Evolutionary conservation across 2,888 invertebrate species (phyloP), one percentile per base, ranked within the genome.

Genomic region (Petrolisthes manimaculis): DNA sequence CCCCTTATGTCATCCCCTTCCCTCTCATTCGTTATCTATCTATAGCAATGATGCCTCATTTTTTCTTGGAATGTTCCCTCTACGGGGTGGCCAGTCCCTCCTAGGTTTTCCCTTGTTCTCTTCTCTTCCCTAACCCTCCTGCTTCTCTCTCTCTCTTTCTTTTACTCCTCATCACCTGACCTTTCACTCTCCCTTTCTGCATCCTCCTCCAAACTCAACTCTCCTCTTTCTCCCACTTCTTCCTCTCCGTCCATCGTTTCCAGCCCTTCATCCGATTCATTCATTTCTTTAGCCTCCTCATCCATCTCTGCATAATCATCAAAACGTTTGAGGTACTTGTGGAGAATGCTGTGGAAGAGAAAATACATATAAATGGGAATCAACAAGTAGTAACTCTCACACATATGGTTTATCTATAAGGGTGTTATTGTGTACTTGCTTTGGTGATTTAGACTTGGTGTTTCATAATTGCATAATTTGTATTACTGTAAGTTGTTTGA

Each of bases 321-420:
- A 71, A 71, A 71, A 21, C 71, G 71, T n/a, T n/a, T 71, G 21
- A 71, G 71, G 71, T 18, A 71, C 21, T 71, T 71, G 71, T 71
- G 71, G 18, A 71, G 18, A 6, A 71, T 6, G n/a, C 71, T 71
- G 71, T n/a, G 12, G 6, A 71, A 12, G n/a, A n/a, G 21, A n/a
- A 71, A 9, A 61, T 18, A 61, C 61, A 61, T 12, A 61, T 61
- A 18, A 61, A 61, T 61, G 61, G 12, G 18, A 61, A 61, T 12
- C 12, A 61, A 61, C 9, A 61, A 61, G 37, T 37, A 37, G 37
- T 37, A 37, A 37, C 37, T 37, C 37, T 37, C 37, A 37, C 37
- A 37, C 37, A 37, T 37, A 37, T 37, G 37, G 37, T 37, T 37
- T 61, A 18, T 9, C 61, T 61, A 18, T 61, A 61, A 61, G 61